phyloP scores from a whole-genome alignment of 2,888 invertebrate species.

The Cotesia congregata region DNA sequence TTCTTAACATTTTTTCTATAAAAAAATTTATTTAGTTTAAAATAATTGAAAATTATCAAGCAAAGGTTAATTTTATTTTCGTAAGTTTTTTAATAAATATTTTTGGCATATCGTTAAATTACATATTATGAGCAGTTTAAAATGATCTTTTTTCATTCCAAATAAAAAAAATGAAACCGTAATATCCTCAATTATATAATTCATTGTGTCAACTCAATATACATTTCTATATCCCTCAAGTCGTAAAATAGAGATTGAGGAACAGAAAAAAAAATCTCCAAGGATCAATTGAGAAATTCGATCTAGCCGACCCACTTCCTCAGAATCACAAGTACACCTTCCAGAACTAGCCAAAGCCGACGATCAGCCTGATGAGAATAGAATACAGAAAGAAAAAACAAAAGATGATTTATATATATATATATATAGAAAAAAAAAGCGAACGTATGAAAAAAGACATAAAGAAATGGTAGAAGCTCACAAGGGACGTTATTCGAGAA shows the following conservation, averaged over 20 bases:
- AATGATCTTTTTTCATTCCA: not conserved
- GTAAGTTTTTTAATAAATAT: too few relatives aligned
- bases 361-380: constrained; percentile 9
- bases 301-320: constrained; percentile 36
- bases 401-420: not conserved
- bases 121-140: too few relatives aligned
- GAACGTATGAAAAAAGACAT: constrained; percentile 18
- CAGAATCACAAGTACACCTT: constrained; percentile 9
- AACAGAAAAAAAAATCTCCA: constrained; percentile 6
- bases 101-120: too few relatives aligned
- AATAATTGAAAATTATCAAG: too few relatives aligned
- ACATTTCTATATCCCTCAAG: not conserved
- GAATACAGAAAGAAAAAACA: constrained; percentile 13
- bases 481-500: constrained; percentile 14
- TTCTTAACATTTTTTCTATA: too few relatives aligned
- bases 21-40: too few relatives aligned
- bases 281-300: constrained; percentile 41
- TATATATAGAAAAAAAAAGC: not conserved
- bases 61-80: too few relatives aligned
- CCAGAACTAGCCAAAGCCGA: not conserved
- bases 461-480: constrained; percentile 20
- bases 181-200: not conserved
- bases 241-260: constrained; percentile 11
- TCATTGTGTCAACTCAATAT: not conserved
- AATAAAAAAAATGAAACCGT: not conserved